Percentiles rank a stretch among this genome's conserved stretches.
Evolutionary conservation across 1,140 invertebrate species (phyloP).

Genomic region (Manduca sexta): DNA sequence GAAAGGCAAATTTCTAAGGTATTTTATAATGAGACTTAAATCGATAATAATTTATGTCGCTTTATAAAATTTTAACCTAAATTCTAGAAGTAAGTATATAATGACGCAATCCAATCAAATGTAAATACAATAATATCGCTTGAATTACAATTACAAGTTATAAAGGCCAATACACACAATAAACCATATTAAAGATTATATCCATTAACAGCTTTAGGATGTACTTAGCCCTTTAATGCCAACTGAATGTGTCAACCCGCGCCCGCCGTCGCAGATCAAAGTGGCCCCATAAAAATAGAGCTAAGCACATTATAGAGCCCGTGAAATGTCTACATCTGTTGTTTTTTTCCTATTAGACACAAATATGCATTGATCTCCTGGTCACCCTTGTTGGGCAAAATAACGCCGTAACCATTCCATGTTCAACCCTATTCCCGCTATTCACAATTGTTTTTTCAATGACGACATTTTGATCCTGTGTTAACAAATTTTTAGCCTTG

Average conservation of each 20-base stretch:
- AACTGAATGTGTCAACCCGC: background rate
- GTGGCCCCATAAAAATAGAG: constrained; percentile 50
- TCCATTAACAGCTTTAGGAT: background rate
- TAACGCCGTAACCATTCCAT: background rate
- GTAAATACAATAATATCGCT: too few relatives aligned
- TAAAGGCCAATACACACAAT: too few relatives aligned
- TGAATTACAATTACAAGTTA: too few relatives aligned
- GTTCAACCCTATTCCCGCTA: constrained; percentile 1
- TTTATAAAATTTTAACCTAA: too few relatives aligned
- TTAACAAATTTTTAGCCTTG: constrained; percentile 12
- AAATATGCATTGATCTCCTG: constrained; percentile 60
- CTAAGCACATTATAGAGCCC: constrained; percentile 69
- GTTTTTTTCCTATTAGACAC: constrained; percentile 69
- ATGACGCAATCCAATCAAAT: too few relatives aligned
- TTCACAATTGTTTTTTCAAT: constrained; percentile 8
- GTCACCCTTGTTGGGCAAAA: constrained; percentile 34
- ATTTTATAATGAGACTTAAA: too few relatives aligned
- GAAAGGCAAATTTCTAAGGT: too few relatives aligned
- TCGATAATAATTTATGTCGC: too few relatives aligned
- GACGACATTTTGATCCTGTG: background rate
- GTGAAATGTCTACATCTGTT: constrained; percentile 68
- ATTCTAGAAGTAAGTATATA: too few relatives aligned
- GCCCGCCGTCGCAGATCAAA: constrained; percentile 41
- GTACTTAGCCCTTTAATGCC: background rate
- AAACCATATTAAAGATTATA: background rate